A percentile compares a stretch with the other conserved stretches of the same genome.
Conservation (phyloP, 2,113 vertebrate genomes). For the Hypocryptadius cinnamomeus region DNA sequence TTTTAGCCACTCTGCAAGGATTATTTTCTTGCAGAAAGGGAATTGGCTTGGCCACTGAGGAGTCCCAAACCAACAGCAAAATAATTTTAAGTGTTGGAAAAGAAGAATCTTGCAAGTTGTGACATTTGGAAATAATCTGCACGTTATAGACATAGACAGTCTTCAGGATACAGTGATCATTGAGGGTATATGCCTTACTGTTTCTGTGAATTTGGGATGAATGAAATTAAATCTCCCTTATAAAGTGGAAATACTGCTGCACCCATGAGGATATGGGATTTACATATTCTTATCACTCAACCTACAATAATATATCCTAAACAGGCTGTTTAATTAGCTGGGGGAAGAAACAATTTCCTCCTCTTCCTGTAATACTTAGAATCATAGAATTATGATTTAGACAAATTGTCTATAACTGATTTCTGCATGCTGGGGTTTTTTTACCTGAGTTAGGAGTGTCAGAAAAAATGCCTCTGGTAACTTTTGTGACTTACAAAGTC, state of each 20-base stretch:
- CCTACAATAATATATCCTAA: not conserved
- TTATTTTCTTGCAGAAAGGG: not conserved
- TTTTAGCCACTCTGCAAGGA: not conserved
- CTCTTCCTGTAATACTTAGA: not conserved
- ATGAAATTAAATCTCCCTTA: not conserved
- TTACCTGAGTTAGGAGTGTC: not conserved
- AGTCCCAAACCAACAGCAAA: not conserved
- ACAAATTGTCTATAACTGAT: not conserved
- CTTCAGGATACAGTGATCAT: not conserved
- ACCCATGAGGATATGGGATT: not conserved
- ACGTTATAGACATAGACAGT: not conserved
- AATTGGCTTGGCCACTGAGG: not conserved
- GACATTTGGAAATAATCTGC: not conserved
- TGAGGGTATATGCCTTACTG: not conserved
- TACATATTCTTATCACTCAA: not conserved
- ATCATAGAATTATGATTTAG: not conserved
- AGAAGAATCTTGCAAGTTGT: not conserved
- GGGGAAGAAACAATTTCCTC: not conserved
- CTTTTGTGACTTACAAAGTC: not conserved
- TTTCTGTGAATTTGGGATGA: not conserved
- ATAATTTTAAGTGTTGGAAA: not conserved
- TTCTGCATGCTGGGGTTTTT: not conserved
- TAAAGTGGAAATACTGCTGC: not conserved
- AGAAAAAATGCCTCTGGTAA: not conserved
- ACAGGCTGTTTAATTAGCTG: not conserved